phyloP scores from a whole-genome alignment of 2,888 invertebrate species.

The Syritta pipiens region DNA sequence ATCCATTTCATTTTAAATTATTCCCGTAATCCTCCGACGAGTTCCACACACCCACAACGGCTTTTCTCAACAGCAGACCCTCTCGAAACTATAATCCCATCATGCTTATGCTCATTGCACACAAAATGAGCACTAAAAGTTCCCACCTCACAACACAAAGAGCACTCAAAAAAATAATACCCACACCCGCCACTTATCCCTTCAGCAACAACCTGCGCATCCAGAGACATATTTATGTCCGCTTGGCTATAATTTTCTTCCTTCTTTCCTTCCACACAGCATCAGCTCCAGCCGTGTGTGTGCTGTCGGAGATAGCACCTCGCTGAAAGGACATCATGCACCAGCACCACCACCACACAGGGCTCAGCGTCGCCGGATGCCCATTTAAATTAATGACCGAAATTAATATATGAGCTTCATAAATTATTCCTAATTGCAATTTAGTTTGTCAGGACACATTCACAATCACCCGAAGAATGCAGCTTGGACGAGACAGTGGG shows the following conservation, averaged over 20 bases:
- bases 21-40: no score
- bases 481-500: background rate
- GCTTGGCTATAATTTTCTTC: constrained; percentile 55
- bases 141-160: no score
- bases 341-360: constrained; percentile 2
- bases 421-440: constrained; percentile 69
- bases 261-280: constrained; percentile 52
- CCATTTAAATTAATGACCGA: constrained; percentile 67
- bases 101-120: no score
- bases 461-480: constrained; percentile 16
- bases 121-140: no score
- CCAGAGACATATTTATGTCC: constrained; percentile 63
- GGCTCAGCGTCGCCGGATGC: constrained; percentile 52
- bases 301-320: constrained; percentile 47
- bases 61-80: no score
- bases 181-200: no score
- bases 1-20: no score
- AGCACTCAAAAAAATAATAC: no score
- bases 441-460: constrained; percentile 62
- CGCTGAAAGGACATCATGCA: constrained; percentile 27
- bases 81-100: no score
- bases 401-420: constrained; percentile 68
- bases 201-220: constrained; percentile 44
- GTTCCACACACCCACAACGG: no score
- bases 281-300: background rate